A percentile compares a stretch with the other conserved stretches of the same genome.
Conservation (phyloP, 2,113 vertebrate genomes). For the Pterocles gutturalis region DNA sequence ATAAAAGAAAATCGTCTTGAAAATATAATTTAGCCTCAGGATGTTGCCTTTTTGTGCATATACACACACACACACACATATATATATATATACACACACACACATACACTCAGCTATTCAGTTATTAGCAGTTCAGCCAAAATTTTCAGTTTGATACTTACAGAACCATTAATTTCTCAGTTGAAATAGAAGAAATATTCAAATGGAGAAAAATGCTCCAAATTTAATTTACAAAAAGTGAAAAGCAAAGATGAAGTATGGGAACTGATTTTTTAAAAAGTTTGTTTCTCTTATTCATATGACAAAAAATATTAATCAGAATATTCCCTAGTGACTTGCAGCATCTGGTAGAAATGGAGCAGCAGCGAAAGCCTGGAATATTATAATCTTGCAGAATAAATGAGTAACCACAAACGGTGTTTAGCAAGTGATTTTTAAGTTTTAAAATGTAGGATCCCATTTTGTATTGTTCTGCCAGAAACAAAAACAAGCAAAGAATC, state of each 20-base stretch:
- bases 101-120: background rate
- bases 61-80: background rate
- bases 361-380: background rate
- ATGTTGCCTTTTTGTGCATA: background rate
- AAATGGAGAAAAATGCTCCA: background rate
- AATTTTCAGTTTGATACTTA: background rate
- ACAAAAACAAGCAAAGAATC: background rate
- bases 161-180: background rate
- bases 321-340: slow-evolving; percentile 34
- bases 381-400: slow-evolving; percentile 25
- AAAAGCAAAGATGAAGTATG: background rate
- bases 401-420: background rate
- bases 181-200: background rate
- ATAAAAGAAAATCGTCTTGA: slow-evolving; percentile 6
- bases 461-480: slow-evolving; percentile 12
- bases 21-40: slow-evolving; percentile 15
- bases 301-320: slow-evolving; percentile 29
- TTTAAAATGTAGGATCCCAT: background rate
- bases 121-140: background rate
- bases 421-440: slow-evolving; percentile 3
- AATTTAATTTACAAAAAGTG: background rate
- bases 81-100: background rate
- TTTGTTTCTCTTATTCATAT: slow-evolving; percentile 3
- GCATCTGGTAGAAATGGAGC: slow-evolving; percentile 52
- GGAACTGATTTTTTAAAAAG: background rate